Evolutionary conservation across 2,888 invertebrate species (phyloP), one percentile per base, ranked within the genome.

Genomic region (Cepaea hortensis): DNA sequence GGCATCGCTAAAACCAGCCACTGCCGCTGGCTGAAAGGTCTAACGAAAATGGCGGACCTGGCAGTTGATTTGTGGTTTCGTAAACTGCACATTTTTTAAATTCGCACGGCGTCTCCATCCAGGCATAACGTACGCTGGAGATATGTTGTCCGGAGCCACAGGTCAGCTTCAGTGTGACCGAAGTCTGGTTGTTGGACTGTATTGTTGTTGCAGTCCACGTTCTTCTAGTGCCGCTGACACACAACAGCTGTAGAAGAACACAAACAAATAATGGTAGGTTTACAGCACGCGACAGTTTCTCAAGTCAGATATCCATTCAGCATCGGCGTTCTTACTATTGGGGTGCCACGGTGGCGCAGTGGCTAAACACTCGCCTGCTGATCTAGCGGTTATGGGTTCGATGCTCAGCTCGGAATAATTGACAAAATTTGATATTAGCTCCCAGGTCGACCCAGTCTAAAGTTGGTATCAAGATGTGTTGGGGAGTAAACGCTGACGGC

Each of bases 41-140:
- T 46, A 73, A 46, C 15, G 35, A 9, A 20, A 73, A 73, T 15
- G 73, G 46, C 4, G 73, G 73, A 2, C 20, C 73, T 11, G 46
- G 73, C 73, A 73, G 11, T 46, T 15, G 13, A 46, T 46, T 72
- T 73, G 46, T 13, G 35, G 46, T 73, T 46, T 73, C 73, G 35
- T 73, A 73, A 73, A 73, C 46, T 46, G 73, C 73, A 4, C 35
- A 91, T 50, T 87, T 88, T 86, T 91, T 91, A 80, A 91, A 90
- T 7, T 83, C 72, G 86, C 91, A 91, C 11, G 92, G 91, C 15
- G 91, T 90, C 84, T 91, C 91, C 55, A 90, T 81, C 92, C 91
- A 91, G 3, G 88, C 87, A 77, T 91, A 91, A 46, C 91, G 89
- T 3, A 91, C 20, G 0, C 91, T 91, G 50, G 90, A 87, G n/a